Evolutionary conservation across 2,797 vertebrate species (phyloP), one percentile per base, ranked within the genome.

Genomic region (Knipowitschia caucasica): DNA sequence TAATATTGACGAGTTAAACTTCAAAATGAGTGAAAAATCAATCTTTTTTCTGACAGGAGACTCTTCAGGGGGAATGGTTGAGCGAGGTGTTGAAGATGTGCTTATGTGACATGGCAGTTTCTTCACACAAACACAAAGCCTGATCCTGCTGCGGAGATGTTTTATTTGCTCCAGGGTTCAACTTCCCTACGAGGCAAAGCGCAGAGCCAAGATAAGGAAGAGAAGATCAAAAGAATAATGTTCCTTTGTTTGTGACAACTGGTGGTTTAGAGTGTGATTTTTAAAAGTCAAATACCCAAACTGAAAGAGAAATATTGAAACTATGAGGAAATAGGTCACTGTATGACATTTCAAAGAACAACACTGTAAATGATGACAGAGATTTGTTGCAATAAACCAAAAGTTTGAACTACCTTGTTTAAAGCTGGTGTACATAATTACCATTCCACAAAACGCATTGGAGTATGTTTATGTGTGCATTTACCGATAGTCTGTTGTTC

Each of bases 11-110:
- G 33, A 60, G n/a, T 21, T 47, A 20, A 47, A 50, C 30, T 53
- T 71, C 30, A 35, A 40, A 69, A 54, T 46, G 62, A 62, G 39
- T 33, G 58, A 62, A 55, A 53, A 71, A 59, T 12, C 46, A 62
- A 56, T 39, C 30, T 3, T 30, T n/a, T 2, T 34, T 62, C 50
- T 54, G 62, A 65, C 60, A 73, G 57, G 44, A 39, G 46, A 31
- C 15, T 59, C 47, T 67, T 58, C 38, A 1, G 33, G 33, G 67
- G 47, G 53, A 57, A 44, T 54, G 21, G 45, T 14, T 31, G 54
- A 54, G 55, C 24, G 61, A 38, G 53, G 54, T 26, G 54, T 50
- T 59, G 60, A 61, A 61, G 36, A 47, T 57, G 40, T 46, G 34
- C 43, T 56, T 30, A 49, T 49, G 46, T 49, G 46, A 52, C 24